Base-by-base conservation (phyloP, 2,113 vertebrate species). In the Neoarius graeffei region DNA sequence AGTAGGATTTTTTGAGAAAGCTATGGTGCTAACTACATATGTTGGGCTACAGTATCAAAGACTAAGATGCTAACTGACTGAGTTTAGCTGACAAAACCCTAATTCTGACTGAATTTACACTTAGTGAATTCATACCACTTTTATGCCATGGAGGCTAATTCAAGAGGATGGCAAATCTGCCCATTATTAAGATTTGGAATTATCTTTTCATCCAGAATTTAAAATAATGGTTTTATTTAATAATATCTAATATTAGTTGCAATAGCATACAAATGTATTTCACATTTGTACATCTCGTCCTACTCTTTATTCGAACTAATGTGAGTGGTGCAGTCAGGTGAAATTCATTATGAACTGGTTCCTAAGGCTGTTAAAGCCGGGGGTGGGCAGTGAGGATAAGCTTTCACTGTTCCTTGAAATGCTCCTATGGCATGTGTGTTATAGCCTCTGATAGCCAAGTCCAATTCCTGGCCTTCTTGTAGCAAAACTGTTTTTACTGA, bases 261-360 rank as follows among this genome's bases (percentile, higher is more conserved):
- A 66, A n/a, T 66, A 66, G 10, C 25, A n/a, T 4, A 66, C 23
- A 23, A 62, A 20, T 66, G 25, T 62, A 23, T 66, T 66, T 66
- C 10, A 66, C 0, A 62, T 27, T n/a, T 10, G n/a, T 27, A 5
- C 6, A 27, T 71, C 67, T 30, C 5, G 6, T 6, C 1, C 27
- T 69, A 14, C 30, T 30, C 11, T 73, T 42, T 69, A 14, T 14
- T 14, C 15, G 27, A 69, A 30, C 27, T 30, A 30, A 15, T 15
- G 27, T 69, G 67, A 69, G n/a, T 67, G 66, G n/a, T n/a, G 66
- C 66, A 67, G 30, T 69, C 66, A 66, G 66, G n/a, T 66, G 64
- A 66, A 66, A n/a, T 66, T 66, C 64, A 66, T 60, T 60, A 20
- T 20, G 17, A 20, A 60, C 59, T 42, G 42, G 42, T 42, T 42